phyloP scores from a whole-genome alignment of 2,888 invertebrate species.

The Ichneumon xanthorius region DNA sequence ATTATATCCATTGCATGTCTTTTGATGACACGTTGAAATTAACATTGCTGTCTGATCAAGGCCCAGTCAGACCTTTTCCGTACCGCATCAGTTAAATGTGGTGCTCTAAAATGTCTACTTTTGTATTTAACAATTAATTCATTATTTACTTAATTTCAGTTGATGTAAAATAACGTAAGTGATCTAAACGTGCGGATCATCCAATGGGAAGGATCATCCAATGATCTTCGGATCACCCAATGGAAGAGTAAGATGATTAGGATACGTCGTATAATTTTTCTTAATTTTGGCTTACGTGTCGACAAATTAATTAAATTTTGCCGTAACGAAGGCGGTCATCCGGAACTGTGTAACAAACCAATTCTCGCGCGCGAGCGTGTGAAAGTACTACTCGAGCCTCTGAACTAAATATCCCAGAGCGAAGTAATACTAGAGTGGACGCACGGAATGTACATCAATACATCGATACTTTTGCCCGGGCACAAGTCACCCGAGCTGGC shows the following conservation, averaged over 20 bases:
- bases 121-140: too few relatives aligned
- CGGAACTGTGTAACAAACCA: slow-evolving; percentile 11
- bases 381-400: slow-evolving; percentile 36
- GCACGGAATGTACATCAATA: slow-evolving; percentile 37
- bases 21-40: background rate
- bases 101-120: too few relatives aligned
- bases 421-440: slow-evolving; percentile 21
- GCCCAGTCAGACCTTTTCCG: too few relatives aligned
- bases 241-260: background rate
- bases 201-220: background rate
- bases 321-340: background rate
- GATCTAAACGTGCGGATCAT: background rate
- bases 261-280: background rate
- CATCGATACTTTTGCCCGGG: background rate
- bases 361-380: slow-evolving; percentile 39
- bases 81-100: too few relatives aligned
- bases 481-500: background rate
- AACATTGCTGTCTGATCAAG: background rate
- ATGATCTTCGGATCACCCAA: too few relatives aligned
- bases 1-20: background rate
- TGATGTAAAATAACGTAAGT: background rate
- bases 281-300: background rate
- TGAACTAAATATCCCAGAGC: slow-evolving; percentile 29
- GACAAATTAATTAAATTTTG: background rate
- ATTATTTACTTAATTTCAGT: too few relatives aligned